Conservation (phyloP, 2,113 vertebrate species). For the Agapornis roseicollis region DNA sequence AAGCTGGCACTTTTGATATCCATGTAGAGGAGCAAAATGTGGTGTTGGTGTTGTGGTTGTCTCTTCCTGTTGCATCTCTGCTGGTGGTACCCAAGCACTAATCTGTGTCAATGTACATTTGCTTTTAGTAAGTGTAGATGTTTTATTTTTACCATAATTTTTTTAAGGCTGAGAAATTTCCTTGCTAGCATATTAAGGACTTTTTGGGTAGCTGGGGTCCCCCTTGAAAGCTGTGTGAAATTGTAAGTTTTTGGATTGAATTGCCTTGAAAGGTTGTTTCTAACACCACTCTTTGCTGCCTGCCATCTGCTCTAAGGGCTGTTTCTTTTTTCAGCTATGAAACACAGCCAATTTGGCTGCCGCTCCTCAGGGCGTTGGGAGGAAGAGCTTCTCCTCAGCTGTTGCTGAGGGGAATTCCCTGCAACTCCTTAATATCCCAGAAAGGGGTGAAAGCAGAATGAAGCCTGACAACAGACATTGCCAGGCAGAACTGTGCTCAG, state of each 20-base stretch:
- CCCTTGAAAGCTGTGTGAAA: not conserved
- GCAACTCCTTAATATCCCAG: slow-evolving; percentile 13
- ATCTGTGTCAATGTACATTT: not conserved
- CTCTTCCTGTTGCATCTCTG: not conserved
- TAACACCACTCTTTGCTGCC: slow-evolving; percentile 37
- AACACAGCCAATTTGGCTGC: slow-evolving; percentile 45
- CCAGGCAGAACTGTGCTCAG: slow-evolving; percentile 10
- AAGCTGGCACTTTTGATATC: not conserved
- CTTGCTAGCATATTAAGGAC: not conserved
- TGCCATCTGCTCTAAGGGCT: slow-evolving; percentile 58
- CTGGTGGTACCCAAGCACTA: not conserved
- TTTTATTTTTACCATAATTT: not conserved
- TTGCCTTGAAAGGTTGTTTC: slow-evolving; percentile 43
- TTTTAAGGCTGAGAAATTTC: not conserved
- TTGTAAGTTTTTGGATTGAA: slow-evolving; percentile 8
- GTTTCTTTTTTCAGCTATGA: slow-evolving; percentile 59
- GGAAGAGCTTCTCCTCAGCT: slow-evolving; percentile 33
- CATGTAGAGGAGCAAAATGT: not conserved
- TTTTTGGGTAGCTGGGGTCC: not conserved
- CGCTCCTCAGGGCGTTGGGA: slow-evolving; percentile 23
- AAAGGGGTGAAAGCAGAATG: slow-evolving; percentile 33
- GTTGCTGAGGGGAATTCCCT: slow-evolving; percentile 48
- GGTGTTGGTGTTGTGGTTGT: not conserved
- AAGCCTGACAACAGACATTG: slow-evolving; percentile 4
- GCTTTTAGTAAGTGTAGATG: not conserved